A percentile compares a stretch with the other conserved stretches of the same genome.
phyloP scores from a whole-genome alignment of 1,140 invertebrate genomes.

The Prorops nasuta region DNA sequence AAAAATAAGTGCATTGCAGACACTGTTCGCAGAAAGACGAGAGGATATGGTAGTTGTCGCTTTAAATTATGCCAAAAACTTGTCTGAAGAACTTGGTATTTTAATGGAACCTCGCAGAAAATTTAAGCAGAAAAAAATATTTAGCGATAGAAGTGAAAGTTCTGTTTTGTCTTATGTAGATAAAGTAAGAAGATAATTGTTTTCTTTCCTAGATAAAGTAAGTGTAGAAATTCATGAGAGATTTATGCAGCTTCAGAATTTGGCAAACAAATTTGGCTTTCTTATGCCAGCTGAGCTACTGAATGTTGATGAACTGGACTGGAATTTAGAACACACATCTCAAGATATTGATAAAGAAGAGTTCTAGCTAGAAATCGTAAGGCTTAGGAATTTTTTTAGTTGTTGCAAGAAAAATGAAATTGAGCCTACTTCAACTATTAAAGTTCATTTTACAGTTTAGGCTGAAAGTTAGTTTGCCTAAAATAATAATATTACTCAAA shows the following conservation, averaged over 20 bases:
- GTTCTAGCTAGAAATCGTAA: too few species aligned
- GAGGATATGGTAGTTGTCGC: background rate
- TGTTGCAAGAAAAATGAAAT: background rate
- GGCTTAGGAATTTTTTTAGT: too few species aligned
- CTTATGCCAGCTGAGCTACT: too few species aligned
- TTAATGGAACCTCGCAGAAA: constrained; percentile 6
- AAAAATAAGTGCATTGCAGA: background rate
- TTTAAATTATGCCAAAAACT: background rate
- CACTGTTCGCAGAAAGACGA: background rate
- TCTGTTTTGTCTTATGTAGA: constrained; percentile 1
- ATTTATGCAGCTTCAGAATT: constrained; percentile 8
- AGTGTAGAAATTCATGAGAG: constrained; percentile 3
- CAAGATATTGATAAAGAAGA: too few species aligned
- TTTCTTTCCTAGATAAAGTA: constrained; percentile 3
- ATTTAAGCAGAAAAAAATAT: constrained; percentile 2
- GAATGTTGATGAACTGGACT: too few species aligned
- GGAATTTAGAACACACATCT: too few species aligned
- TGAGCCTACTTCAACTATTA: constrained; percentile 14
- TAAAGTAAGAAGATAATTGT: constrained; percentile 3
- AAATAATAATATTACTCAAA: constrained; percentile 6
- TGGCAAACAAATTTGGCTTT: constrained; percentile 2
- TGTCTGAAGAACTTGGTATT: constrained; percentile 2
- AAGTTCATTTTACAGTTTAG: constrained; percentile 10
- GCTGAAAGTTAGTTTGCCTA: constrained; percentile 9
- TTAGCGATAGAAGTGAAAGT: background rate